Evolutionary conservation across 2,113 vertebrate species (phyloP).

Genomic region (Pelecanus crispus): DNA sequence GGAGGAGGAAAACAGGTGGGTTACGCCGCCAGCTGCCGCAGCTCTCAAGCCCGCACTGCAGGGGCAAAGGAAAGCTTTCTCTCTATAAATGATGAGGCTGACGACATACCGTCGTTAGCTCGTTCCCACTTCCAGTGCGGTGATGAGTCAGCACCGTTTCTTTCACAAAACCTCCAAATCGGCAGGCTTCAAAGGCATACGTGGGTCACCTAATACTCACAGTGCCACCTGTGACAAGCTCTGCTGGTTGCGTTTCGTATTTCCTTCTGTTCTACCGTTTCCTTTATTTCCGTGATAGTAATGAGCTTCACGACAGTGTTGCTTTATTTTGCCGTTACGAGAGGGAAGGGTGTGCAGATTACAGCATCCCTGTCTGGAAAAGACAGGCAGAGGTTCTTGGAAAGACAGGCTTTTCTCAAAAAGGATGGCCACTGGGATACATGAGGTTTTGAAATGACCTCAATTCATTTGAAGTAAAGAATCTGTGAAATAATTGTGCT

Average conservation of each 20-base stretch:
- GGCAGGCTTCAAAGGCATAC: background rate
- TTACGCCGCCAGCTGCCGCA: background rate
- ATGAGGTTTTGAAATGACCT: background rate
- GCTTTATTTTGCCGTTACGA: background rate
- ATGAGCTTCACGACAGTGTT: background rate
- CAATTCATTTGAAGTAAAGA: background rate
- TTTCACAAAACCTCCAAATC: background rate
- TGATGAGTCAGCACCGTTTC: background rate
- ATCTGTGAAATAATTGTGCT: background rate
- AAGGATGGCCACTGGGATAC: background rate
- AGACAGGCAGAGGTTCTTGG: background rate
- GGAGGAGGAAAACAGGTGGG: conserved; percentile 96
- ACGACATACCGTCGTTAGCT: background rate
- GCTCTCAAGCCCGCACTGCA: accelerated
- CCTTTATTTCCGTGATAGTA: background rate
- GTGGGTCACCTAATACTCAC: background rate
- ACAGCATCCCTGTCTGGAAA: background rate
- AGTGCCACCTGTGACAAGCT: background rate
- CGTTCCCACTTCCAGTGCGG: background rate
- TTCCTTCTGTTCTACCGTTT: background rate
- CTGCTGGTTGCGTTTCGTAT: background rate
- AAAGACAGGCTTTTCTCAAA: background rate
- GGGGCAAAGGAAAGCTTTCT: background rate
- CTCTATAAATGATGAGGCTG: background rate
- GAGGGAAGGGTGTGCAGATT: background rate